These are phyloP conservation scores for Pseudopleuronectes americanus DNA, from an alignment of 2,797 vertebrate species.

Conservation along the genomic window DNA sequence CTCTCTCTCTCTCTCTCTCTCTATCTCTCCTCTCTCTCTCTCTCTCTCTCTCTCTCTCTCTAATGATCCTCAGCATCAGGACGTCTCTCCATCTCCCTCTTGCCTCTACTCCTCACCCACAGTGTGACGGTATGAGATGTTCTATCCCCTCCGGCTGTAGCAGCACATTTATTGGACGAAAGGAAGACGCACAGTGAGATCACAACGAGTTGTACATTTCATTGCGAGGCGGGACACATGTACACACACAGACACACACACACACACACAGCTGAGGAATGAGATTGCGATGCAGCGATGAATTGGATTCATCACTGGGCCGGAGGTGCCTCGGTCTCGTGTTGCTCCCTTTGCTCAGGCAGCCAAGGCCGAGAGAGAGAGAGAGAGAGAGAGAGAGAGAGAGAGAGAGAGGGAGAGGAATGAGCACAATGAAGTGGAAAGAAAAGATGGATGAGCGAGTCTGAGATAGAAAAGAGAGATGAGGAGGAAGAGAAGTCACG, in stretches of 20 bases:
- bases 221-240: too few relatives aligned
- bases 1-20: too few relatives aligned
- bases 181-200: background rate
- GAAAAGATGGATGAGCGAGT: background rate
- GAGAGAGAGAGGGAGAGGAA: too few relatives aligned
- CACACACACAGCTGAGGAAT: constrained; percentile 15
- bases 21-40: background rate
- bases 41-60: too few relatives aligned
- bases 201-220: background rate
- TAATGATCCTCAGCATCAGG: constrained; percentile 40
- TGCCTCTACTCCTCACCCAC: background rate
- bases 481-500: too few relatives aligned
- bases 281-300: constrained; percentile 26
- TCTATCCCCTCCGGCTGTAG: constrained; percentile 8
- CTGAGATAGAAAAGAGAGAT: background rate
- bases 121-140: constrained; percentile 18
- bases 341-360: too few relatives aligned
- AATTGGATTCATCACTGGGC: constrained; percentile 33
- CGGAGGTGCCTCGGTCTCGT: too few relatives aligned
- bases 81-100: constrained; percentile 16
- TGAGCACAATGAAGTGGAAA: background rate
- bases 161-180: constrained; percentile 32
- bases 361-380: too few relatives aligned
- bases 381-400: too few relatives aligned
- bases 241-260: background rate